Base-by-base conservation (phyloP, 2,113 vertebrate species). In the Ailurus styani region DNA sequence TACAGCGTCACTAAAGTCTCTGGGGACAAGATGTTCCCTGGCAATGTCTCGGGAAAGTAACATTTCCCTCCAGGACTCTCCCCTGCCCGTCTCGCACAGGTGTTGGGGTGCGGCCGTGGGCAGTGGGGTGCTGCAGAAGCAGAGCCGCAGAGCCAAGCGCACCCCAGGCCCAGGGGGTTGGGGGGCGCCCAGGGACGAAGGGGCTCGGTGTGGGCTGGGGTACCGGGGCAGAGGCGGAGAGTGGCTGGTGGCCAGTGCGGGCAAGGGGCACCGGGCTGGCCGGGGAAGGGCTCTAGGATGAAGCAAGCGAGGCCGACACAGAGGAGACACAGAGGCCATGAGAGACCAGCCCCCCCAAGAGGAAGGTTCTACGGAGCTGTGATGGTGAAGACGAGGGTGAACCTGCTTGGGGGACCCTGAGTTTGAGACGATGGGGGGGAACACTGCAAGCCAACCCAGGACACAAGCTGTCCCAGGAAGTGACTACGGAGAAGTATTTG, bases 101-200 rank as follows among this genome's bases (percentile, higher is more conserved):
- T 37, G 14, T 27, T 3, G 15, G 27, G n/a, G 4, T 9, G 3
- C 13, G 31, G 29, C 45, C 37, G 6, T 7, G 31, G 79, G 40
- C 8, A 37, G 34, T 1, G 18, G 34, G 21, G 60, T 27, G 6
- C 23, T 2, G 2, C 55, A 18, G 27, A 25, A 66, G 42, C 20
- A 78, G 17, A 34, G 42, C 34, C 21, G 2, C 23, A 55, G 73
- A 57, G 37, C 10, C 3, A 18, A 21, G 37, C 34, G 15, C 8
- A n/a, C 25, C 6, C 3, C 17, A n/a, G n/a, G 31, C 7, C 45
- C 9, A 34, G 0, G 7, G 6, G 8, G 14, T 14, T n/a, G n/a
- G 42, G 37, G 42, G 37, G 20, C 0, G 6, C 11, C 27, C 0
- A n/a, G 10, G 23, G 15, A 25, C 45, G 54, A 64, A 60, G 66